Conservation (phyloP, 2,888 invertebrate species). For the Halictus quadricinctus region DNA sequence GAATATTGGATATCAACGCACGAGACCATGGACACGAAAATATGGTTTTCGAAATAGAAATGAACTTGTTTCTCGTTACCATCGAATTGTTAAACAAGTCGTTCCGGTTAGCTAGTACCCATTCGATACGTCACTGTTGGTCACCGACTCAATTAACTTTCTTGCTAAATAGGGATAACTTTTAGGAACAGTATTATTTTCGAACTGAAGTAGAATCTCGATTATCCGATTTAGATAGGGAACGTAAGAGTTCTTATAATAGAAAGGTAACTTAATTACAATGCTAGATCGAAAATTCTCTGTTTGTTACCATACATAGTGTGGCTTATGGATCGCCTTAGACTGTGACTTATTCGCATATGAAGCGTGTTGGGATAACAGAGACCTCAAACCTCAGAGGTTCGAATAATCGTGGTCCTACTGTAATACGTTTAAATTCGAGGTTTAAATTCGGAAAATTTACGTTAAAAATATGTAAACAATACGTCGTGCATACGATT, state of each 20-base stretch:
- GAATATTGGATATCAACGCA: slow-evolving; percentile 40
- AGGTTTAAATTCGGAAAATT: too few species aligned
- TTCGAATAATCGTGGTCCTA: not conserved
- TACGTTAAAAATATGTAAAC: not conserved
- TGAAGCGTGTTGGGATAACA: not conserved
- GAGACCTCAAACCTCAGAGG: not conserved
- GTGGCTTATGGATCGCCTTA: too few species aligned
- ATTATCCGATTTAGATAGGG: too few species aligned
- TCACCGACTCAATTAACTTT: not conserved
- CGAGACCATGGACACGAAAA: slow-evolving; percentile 38
- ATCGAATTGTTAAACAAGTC: slow-evolving; percentile 4
- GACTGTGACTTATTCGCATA: not conserved
- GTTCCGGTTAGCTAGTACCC: too few species aligned
- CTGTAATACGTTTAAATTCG: too few species aligned
- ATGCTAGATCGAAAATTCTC: not conserved
- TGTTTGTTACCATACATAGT: too few species aligned
- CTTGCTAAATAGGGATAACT: not conserved
- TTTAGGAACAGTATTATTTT: not conserved
- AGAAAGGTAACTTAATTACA: not conserved
- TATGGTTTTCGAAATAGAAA: slow-evolving; percentile 33
- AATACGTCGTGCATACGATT: not conserved
- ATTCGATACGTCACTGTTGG: not conserved
- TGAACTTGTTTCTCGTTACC: not conserved
- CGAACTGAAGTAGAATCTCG: too few species aligned
- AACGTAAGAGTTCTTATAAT: not conserved